Percentiles rank a stretch among this genome's conserved stretches.
Evolutionary conservation across 2,113 vertebrate species (phyloP).

Genomic region (Asarcornis scutulata): DNA sequence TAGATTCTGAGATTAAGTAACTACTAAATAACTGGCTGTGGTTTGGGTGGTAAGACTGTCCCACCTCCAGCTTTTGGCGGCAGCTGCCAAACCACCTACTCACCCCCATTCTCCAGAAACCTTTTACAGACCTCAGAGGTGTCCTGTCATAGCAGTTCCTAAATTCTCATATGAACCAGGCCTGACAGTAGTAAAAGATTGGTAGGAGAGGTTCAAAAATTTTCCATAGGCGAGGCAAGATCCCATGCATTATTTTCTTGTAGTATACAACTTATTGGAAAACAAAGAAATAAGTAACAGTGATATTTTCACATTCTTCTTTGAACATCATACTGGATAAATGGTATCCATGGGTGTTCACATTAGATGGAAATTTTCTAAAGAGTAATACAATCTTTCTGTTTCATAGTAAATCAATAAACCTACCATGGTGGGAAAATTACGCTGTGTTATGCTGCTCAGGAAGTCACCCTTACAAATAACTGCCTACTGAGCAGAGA

Average conservation of each 20-base stretch:
- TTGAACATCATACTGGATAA: neutral
- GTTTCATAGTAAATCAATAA: constrained; percentile 1
- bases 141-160: neutral
- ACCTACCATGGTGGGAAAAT: neutral
- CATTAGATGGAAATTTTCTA: neutral
- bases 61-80: neutral
- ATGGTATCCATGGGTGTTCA: neutral
- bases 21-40: neutral
- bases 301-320: neutral
- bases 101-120: neutral
- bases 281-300: no score
- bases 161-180: neutral
- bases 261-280: neutral
- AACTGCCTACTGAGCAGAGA: neutral
- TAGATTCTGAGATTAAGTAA: neutral
- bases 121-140: neutral
- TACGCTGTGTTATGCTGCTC: neutral
- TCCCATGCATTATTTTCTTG: neutral
- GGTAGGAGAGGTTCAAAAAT: neutral
- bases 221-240: neutral
- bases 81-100: neutral
- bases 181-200: neutral
- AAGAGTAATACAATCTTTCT: neutral
- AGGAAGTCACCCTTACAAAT: neutral
- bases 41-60: neutral